Evolutionary conservation across 1,140 invertebrate genomes (phyloP).

Genomic region (Neodiprion fabricii): DNA sequence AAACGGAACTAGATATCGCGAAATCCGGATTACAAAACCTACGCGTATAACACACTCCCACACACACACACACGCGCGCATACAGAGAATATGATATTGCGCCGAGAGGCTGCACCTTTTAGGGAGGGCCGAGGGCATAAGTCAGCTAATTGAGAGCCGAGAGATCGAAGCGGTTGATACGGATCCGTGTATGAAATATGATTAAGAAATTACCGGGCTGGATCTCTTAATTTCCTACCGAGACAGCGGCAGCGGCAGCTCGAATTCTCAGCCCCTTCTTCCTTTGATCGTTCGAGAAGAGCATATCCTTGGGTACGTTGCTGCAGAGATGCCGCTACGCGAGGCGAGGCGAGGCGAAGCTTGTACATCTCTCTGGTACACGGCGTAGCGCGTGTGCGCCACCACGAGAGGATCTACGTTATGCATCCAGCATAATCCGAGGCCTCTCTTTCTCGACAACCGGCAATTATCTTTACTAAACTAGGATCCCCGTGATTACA

Average conservation of each 20-base stretch:
- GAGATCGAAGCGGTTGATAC: constrained; percentile 2
- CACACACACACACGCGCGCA: too few relatives aligned
- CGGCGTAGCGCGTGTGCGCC: background rate
- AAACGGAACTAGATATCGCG: too few relatives aligned
- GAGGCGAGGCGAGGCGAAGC: too few relatives aligned
- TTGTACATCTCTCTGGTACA: too few relatives aligned
- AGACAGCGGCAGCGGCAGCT: constrained; percentile 37
- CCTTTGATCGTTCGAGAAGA: background rate
- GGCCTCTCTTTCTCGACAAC: constrained; percentile 39
- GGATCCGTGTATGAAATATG: constrained; percentile 31
- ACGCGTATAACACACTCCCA: too few relatives aligned
- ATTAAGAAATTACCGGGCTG: constrained; percentile 57
- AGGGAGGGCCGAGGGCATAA: background rate
- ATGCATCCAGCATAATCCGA: background rate
- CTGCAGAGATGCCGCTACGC: background rate
- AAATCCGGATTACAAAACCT: too few relatives aligned
- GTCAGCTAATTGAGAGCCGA: constrained; percentile 5
- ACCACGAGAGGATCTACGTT: background rate
- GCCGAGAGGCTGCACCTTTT: too few relatives aligned
- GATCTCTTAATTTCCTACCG: constrained; percentile 58
- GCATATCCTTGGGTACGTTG: constrained; percentile 13
- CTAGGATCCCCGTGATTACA: constrained; percentile 58
- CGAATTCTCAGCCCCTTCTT: constrained; percentile 20
- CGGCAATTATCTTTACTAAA: constrained; percentile 58
- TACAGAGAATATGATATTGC: too few relatives aligned